Evolutionary conservation across 2,113 vertebrate genomes (phyloP), one percentile per base, ranked within the genome.

Genomic region (Phocoena phocoena): DNA sequence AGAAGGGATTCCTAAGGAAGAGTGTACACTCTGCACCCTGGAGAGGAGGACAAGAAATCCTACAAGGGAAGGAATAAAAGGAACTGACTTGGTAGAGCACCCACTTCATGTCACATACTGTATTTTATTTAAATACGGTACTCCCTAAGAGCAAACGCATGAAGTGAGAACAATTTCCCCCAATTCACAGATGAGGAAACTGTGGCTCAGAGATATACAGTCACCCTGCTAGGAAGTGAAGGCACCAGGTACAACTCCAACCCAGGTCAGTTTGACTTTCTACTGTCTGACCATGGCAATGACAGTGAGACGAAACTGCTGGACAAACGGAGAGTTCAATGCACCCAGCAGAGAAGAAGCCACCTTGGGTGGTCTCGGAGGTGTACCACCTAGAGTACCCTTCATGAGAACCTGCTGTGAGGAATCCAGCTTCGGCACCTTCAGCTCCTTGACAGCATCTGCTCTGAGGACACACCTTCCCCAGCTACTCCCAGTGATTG

Each of bases 371-470:
- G 33, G 28, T 36, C n/a, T 11, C n/a, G 12, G 21, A 26, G 14
- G 1, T 2, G 0, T 1, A 77, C 6, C 14, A 33, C 20, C 13
- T n/a, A 36, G 20, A 77, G 31, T 10, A 44, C 63, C 18, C 53
- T 31, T 67, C 10, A 2, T 1, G 6, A 67, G 38, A 81, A 41
- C 8, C 38, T 50, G 7, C 5, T 3, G 13, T 1, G 6, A 36
- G 58, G 38, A 73, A 36, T 33, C 26, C 55, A 62, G 18, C 31
- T 13, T 44, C n/a, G 0, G 31, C 17, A 17, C 1, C 1, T 9
- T 25, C 15, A 73, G 28, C 47, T 26, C 55, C 55, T 71, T 20
- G 74, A 13, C 9, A 41, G 58, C 80, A 31, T 17, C 7, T 36
- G 6, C 55, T 36, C 63, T 77, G 26, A 68, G 26, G 28, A 38